Evolutionary conservation across 2,797 vertebrate species (phyloP).

Genomic region (Micrastur ruficollis): DNA sequence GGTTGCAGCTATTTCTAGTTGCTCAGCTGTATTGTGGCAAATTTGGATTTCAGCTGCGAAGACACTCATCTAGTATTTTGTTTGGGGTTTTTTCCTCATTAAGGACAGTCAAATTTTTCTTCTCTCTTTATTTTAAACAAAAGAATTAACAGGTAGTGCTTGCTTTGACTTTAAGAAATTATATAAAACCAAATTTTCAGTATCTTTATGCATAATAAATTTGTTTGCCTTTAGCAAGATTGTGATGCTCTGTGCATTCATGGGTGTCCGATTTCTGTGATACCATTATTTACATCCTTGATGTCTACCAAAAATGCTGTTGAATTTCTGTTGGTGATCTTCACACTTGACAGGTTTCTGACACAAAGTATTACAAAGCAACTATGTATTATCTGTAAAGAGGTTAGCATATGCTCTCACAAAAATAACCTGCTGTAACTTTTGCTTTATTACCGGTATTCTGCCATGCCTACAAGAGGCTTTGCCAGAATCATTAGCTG

Average conservation of each 20-base stretch:
- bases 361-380: background rate
- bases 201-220: background rate
- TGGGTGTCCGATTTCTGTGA: background rate
- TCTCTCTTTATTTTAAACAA: background rate
- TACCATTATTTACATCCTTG: background rate
- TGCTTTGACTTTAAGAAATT: background rate
- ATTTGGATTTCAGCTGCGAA: background rate
- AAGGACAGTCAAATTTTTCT: background rate
- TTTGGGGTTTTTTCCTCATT: rapidly evolving
- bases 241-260: background rate
- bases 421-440: background rate
- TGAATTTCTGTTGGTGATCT: background rate
- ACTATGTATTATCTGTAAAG: background rate
- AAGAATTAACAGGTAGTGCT: background rate
- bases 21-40: background rate
- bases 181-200: background rate
- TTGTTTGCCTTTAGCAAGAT: background rate
- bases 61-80: background rate
- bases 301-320: background rate
- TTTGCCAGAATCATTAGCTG: background rate
- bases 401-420: background rate
- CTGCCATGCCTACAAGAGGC: background rate
- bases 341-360: background rate
- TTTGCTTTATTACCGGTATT: slow-evolving; percentile 2
- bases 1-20: background rate